Base-by-base conservation (phyloP, 2,797 vertebrate genomes). In the Gobio occitaniae region DNA sequence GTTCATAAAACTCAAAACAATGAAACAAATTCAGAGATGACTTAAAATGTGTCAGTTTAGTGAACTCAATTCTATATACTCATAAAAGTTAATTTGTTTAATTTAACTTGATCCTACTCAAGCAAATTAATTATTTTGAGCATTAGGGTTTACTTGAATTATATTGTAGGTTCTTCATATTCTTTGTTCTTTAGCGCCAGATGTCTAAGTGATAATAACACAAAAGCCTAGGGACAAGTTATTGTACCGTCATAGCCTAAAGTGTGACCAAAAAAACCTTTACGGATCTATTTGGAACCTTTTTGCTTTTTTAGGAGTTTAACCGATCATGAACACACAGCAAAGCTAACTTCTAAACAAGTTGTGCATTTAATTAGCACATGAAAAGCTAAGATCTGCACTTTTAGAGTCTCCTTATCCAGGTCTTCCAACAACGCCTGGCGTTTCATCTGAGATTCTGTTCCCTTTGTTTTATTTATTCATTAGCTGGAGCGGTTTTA, bases 381-480 rank as follows among this genome's bases (percentile, higher is more conserved):
- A 81, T 29, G 13, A 81, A 72, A 59, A 21, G 10, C 38, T 47
- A 29, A 71, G 68, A 81, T 71, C 80, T 32, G 66, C 25, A 82
- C 68, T 61, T 56, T 81, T 25, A 41, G 12, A 69, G 50, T 77
- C 48, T 36, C 19, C 68, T 47, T 19, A 71, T 82, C 36, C 52
- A 71, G 32, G 29, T n/a, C 38, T 56, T 38, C 32, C 61, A 54
- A 44, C 47, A n/a, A 63, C 3, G 2, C 44, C 41, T 76, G 74
- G 63, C 82, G 6, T 29, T 11, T 65, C 72, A 68, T 77, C 71
- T 76, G 71, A 83, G 71, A 65, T 32, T 41, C 50, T 59, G 21
- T 77, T 77, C 36, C 59, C 21, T 77, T 77, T 65, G 44, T 48
- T 50, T 69, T n/a, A 32, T 54, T 48, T 68, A 78, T 84, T 69